Conservation (phyloP, 2,113 vertebrate genomes). For the Nanorana parkeri region DNA sequence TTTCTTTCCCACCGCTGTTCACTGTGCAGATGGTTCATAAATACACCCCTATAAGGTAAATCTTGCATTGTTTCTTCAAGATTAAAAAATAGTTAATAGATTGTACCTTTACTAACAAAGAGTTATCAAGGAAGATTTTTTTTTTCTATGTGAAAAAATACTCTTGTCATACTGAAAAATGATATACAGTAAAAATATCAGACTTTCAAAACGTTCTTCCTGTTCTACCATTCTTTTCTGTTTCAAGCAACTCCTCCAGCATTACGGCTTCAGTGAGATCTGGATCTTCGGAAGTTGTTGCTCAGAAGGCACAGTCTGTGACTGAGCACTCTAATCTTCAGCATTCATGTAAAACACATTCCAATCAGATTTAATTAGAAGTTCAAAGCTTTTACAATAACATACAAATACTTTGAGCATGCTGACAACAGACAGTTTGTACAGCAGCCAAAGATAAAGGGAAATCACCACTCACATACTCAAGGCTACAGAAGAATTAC, state of each 20-base stretch:
- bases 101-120: no score
- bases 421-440: constrained; percentile 22
- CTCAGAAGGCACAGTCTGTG: constrained; percentile 13
- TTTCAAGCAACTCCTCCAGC: not conserved
- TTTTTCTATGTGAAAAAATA: no score
- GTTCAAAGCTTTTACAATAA: constrained; percentile 51
- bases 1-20: no score
- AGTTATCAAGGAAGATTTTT: no score
- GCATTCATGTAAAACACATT: constrained; percentile 56
- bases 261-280: constrained; percentile 3
- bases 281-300: constrained; percentile 21
- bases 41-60: no score
- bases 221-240: not conserved
- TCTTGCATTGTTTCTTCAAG: no score
- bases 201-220: not conserved
- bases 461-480: not conserved
- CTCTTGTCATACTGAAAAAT: no score
- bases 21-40: no score
- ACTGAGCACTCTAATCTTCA: constrained; percentile 34
- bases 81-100: no score
- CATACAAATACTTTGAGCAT: constrained; percentile 30
- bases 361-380: constrained; percentile 56
- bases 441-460: constrained; percentile 27
- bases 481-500: constrained; percentile 15
- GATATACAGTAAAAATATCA: not conserved